Base-by-base conservation (phyloP, 2,113 vertebrate species). In the Scatophagus argus region DNA sequence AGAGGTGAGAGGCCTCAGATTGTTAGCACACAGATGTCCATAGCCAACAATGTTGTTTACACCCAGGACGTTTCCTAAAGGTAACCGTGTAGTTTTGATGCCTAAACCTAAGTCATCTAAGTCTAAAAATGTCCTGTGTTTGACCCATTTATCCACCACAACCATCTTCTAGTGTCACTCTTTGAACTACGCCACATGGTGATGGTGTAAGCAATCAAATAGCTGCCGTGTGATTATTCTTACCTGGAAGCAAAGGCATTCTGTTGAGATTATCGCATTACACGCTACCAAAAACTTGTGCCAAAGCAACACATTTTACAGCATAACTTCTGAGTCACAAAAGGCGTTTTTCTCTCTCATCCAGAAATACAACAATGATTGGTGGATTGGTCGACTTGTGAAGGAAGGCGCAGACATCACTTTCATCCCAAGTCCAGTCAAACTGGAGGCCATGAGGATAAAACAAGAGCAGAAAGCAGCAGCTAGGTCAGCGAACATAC, bases 291-390 rank as follows among this genome's bases (percentile, higher is more conserved):
- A 36, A 27, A 27, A 17, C 41, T 3, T 36, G 25, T 36, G 36
- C 11, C 29, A 38, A n/a, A 31, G 38, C 59, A 34, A 32, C 32
- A 32, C 16, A 19, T 69, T 38, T 11, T 63, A 25, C 32, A 29
- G 63, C 55, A 27, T 23, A n/a, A 49, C 8, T 6, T 43, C 51
- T 31, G 41, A 58, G 23, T 29, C 10, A 47, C 16, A n/a, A 49
- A 63, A 29, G 8, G 2, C 67, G 58, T 67, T 11, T 38, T 74
- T 69, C 27, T 41, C 55, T 52, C 1, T 52, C 5, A 0, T 69
- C 38, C 93, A 98, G 97, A 99, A 99, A 89, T 98, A 96, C 89
- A 99, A 96, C 88, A 99, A 99, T 71, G 97, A 99, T 83, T 99
- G 97, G 97, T 99, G 97, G 97, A 98, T 99, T 0, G 97, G 97